Conservation (phyloP, 2,113 vertebrate genomes). For the Clarias gariepinus region DNA sequence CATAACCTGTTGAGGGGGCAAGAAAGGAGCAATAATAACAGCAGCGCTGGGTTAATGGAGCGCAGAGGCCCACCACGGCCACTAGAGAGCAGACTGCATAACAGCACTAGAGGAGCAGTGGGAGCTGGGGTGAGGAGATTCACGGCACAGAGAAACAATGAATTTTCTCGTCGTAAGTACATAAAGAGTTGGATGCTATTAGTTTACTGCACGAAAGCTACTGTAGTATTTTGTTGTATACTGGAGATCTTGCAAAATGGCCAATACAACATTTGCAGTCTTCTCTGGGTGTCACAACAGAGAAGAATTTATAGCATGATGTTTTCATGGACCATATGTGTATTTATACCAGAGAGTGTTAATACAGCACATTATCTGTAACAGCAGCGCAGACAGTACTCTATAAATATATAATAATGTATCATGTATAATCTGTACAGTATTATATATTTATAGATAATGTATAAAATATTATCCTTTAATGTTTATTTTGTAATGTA, state of each 20-base stretch:
- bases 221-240: not conserved
- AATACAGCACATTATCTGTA: not conserved
- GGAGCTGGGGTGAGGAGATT: slow-evolving; percentile 63
- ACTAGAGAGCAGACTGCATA: slow-evolving; percentile 63
- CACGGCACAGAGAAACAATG: slow-evolving; percentile 54
- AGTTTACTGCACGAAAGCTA: not conserved
- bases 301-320: not conserved
- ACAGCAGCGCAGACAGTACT: not conserved
- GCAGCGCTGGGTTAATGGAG: slow-evolving; percentile 64
- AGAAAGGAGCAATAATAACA: slow-evolving; percentile 69
- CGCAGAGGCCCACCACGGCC: slow-evolving; percentile 54
- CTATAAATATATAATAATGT: too few relatives aligned
- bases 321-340: not conserved
- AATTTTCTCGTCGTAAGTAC: slow-evolving; percentile 66
- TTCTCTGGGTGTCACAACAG: not conserved
- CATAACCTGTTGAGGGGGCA: slow-evolving; percentile 68
- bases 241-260: not conserved
- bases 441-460: too few relatives aligned
- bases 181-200: not conserved
- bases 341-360: not conserved
- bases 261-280: not conserved
- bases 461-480: too few relatives aligned
- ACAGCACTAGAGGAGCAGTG: slow-evolving; percentile 57
- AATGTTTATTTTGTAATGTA: too few relatives aligned
- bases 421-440: too few relatives aligned